phyloP scores from a whole-genome alignment of 1,140 invertebrate genomes.

The Drosophila arawakana region DNA sequence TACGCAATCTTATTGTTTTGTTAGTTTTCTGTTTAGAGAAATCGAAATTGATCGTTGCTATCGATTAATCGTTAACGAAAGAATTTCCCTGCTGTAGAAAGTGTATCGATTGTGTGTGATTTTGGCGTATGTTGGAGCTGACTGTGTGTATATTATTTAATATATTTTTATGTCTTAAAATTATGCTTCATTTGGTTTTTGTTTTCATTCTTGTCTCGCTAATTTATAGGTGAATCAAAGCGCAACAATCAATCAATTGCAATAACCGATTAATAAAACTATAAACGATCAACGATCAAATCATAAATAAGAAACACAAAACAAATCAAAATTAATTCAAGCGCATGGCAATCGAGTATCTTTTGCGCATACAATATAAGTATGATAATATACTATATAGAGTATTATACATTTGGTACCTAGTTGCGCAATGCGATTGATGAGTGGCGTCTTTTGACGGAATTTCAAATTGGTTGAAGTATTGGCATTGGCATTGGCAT shows the following conservation, averaged over 20 bases:
- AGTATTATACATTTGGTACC: conserved; percentile 58
- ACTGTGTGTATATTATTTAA: conserved; percentile 19
- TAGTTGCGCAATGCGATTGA: conserved; percentile 83
- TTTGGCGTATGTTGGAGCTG: conserved; percentile 1
- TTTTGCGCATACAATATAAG: conserved; percentile 58
- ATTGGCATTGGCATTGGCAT: not conserved
- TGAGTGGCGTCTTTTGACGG: conserved; percentile 83
- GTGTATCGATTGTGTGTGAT: not conserved
- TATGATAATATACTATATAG: conserved; percentile 48
- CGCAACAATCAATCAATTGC: conserved; percentile 79
- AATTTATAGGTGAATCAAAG: conserved; percentile 76
- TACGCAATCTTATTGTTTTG: conserved; percentile 40
- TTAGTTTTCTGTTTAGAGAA: not conserved
- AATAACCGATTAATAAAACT: conserved; percentile 39
- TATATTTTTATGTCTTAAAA: conserved; percentile 10
- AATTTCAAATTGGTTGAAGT: conserved; percentile 52
- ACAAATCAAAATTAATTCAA: conserved; percentile 38
- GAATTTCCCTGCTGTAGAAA: not conserved
- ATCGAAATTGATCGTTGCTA: conserved; percentile 11
- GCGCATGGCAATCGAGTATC: conserved; percentile 79
- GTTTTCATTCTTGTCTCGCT: conserved; percentile 73
- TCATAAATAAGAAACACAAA: conserved; percentile 31
- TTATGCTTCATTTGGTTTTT: conserved; percentile 20
- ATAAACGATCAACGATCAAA: conserved; percentile 30
- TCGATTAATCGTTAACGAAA: conserved; percentile 1